These are phyloP conservation scores for Panonychus citri DNA, from an alignment of 1,140 invertebrate genomes.

Conservation along the genomic window DNA sequence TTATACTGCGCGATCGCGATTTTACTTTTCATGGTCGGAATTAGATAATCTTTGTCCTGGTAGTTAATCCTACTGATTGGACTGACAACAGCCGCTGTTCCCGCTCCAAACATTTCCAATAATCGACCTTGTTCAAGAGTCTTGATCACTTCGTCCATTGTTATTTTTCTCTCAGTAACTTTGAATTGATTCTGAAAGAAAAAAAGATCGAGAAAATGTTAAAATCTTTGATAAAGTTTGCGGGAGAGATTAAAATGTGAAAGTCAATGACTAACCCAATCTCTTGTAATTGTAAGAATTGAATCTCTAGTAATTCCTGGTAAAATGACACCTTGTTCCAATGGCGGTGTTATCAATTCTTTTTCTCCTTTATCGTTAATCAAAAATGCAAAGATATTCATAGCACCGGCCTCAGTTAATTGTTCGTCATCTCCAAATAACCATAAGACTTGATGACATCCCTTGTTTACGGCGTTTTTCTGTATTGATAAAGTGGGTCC, in stretches of 20 bases:
- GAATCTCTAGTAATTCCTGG: slow-evolving; percentile 30
- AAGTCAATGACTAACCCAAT: slow-evolving; percentile 8
- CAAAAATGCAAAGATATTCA: slow-evolving; percentile 88
- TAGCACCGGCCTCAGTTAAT: slow-evolving; percentile 91
- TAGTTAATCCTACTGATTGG: slow-evolving; percentile 61
- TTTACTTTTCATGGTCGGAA: slow-evolving; percentile 10
- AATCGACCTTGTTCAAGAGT: slow-evolving; percentile 51
- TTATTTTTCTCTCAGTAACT: slow-evolving; percentile 56
- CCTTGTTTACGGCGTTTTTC: slow-evolving; percentile 46
- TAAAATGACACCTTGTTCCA: slow-evolving; percentile 25
- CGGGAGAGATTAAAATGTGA: not conserved
- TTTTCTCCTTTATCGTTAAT: slow-evolving; percentile 81
- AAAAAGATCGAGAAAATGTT: not conserved
- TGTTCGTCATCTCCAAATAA: slow-evolving; percentile 79
- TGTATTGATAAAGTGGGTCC: slow-evolving; percentile 31
- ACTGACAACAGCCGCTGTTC: slow-evolving; percentile 76
- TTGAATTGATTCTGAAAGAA: slow-evolving; percentile 41
- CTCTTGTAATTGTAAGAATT: slow-evolving; percentile 24
- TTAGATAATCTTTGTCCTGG: slow-evolving; percentile 26
- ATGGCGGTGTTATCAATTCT: slow-evolving; percentile 74
- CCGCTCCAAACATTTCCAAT: slow-evolving; percentile 76
- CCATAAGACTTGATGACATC: slow-evolving; percentile 91
- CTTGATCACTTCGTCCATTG: slow-evolving; percentile 55
- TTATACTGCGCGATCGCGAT: too few species aligned
- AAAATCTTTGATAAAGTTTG: too few species aligned